Percentiles rank a stretch among this genome's conserved stretches.
Conservation (phyloP, 2,113 vertebrate species). For the Caracal caracal region DNA sequence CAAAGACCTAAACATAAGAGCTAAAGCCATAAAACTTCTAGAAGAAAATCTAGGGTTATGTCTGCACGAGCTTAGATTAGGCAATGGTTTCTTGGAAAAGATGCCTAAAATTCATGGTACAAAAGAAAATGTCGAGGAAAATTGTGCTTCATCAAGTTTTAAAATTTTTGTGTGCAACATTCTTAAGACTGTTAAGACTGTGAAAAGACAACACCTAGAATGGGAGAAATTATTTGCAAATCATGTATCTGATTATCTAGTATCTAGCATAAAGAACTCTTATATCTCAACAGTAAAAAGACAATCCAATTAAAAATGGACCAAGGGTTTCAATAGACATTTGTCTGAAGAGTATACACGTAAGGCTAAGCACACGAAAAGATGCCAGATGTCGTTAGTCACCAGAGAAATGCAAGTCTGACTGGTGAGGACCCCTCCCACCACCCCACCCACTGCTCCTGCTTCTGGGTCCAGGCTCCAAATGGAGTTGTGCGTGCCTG, state of each 20-base stretch:
- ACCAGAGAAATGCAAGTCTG: neutral
- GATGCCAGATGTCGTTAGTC: neutral
- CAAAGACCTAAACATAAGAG: neutral
- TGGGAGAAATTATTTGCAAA: neutral
- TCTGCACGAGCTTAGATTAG: neutral
- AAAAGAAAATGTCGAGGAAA: neutral
- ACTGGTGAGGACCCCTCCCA: too few species aligned
- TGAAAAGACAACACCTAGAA: neutral
- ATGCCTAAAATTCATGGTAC: neutral
- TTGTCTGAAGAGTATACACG: neutral
- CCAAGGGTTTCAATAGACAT: neutral
- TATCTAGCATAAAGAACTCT: neutral
- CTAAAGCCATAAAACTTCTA: neutral
- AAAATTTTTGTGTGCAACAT: neutral
- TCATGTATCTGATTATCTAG: neutral
- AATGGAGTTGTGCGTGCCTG: neutral
- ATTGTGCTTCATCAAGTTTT: neutral
- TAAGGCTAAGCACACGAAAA: neutral
- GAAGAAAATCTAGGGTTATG: neutral
- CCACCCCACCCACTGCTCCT: neutral
- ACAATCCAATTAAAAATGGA: neutral
- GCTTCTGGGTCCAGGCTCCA: neutral
- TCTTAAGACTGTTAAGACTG: too few species aligned
- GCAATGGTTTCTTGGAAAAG: neutral
- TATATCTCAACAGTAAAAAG: neutral